phyloP scores from a whole-genome alignment of 2,888 invertebrate genomes.

The Alviniconcha strummeri region DNA sequence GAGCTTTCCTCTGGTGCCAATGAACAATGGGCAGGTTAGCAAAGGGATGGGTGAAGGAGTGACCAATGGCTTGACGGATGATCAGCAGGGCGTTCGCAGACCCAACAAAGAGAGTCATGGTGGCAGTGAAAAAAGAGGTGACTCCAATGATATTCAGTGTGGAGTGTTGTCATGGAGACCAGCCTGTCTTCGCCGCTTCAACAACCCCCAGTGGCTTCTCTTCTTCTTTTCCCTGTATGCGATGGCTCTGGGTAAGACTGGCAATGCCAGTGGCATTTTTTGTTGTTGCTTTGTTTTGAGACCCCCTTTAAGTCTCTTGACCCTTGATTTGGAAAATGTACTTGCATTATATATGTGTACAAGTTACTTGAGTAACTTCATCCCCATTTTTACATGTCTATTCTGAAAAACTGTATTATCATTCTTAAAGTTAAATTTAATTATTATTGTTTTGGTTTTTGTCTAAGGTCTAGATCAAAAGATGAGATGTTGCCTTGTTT shows the following conservation, averaged over 20 bases:
- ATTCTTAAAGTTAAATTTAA: too few relatives aligned
- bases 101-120: not conserved
- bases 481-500: too few relatives aligned
- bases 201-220: conserved; percentile 62
- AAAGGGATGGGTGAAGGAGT: not conserved
- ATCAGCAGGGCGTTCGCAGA: not conserved
- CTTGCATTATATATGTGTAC: too few relatives aligned
- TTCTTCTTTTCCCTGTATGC: conserved; percentile 60
- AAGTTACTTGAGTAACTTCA: too few relatives aligned
- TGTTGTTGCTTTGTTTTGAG: not conserved
- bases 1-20: not conserved
- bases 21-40: not conserved
- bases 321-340: too few relatives aligned
- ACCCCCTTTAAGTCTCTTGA: not conserved
- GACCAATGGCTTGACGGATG: not conserved
- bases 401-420: too few relatives aligned
- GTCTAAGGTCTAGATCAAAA: too few relatives aligned
- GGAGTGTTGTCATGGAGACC: conserved; percentile 57
- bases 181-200: conserved; percentile 54
- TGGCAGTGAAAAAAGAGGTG: not conserved
- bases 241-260: conserved; percentile 59
- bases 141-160: conserved; percentile 38
- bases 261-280: not conserved
- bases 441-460: too few relatives aligned
- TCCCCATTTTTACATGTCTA: too few relatives aligned